Base-by-base conservation (phyloP, 2,797 vertebrate genomes). In the Dipus sagitta region DNA sequence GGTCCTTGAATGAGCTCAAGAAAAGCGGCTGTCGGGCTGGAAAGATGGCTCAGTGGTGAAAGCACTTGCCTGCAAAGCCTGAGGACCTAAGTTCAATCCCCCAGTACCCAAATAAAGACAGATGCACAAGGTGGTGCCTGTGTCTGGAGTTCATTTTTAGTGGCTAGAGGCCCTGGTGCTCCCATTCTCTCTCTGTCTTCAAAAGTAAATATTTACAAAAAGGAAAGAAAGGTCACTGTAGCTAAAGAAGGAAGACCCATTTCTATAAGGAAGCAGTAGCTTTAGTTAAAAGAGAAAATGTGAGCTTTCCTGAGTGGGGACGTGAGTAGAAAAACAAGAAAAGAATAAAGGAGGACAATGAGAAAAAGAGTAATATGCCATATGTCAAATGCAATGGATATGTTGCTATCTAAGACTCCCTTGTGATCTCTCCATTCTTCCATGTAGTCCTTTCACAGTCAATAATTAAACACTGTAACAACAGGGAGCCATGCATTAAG, bases 321-420 rank as follows among this genome's bases (percentile, higher is more conserved):
- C 32, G 24, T 0, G 21, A 80, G 30, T 52, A 28, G 11, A 54
- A 47, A 68, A 93, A 80, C 8, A 62, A 64, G 21, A 47, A 32
- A 64, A 76, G 52, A n/a, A 18, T 6, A 62, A 52, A 24, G 10
- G 24, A 54, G 3, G 9, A 80, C 20, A 5, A 88, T 52, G 3
- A 75, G n/a, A 65, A 86, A 28, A 21, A 77, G 58, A 32, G 54
- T 5, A 30, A 24, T 30, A 32, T 17, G 1, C 4, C 67, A 2
- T 1, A 1, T 0, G 0, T 30, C 0, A 5, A 7, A 17, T 0
- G 21, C 32, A 64, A 10, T 77, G 62, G 26, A 1, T 30, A 10
- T n/a, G 28, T 2, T 18, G n/a, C 24, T 23, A 24, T 17, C 2
- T 52, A 60, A 8, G 24, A 21, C 4, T 20, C 24, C 30, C 24